Evolutionary conservation across 2,113 vertebrate genomes (phyloP).

Genomic region (Xenus cinereus): DNA sequence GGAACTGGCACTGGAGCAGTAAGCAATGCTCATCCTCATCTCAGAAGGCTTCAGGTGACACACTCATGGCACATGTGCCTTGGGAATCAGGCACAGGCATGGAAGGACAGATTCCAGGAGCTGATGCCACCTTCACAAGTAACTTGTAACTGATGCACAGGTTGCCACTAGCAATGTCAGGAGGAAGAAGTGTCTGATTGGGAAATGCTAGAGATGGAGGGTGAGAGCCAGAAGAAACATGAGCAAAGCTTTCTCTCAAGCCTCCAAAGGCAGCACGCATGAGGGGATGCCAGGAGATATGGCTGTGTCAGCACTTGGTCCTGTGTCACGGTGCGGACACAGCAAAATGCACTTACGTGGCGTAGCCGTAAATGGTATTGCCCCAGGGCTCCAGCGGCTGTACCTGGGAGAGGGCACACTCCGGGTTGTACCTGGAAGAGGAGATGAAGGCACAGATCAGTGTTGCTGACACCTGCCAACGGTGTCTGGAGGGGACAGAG

Average conservation of each 20-base stretch:
- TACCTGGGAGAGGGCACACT: constrained; percentile 76
- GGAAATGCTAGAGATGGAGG: background rate
- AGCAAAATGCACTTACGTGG: constrained; percentile 77
- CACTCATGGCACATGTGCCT: background rate
- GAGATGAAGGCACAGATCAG: background rate
- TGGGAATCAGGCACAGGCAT: background rate
- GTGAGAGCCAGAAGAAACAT: background rate
- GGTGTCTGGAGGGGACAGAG: background rate
- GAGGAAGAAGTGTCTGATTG: background rate
- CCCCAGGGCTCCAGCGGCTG: constrained; percentile 79
- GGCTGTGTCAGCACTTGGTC: background rate
- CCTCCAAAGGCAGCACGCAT: background rate
- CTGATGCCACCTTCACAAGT: background rate
- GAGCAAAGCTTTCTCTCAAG: background rate
- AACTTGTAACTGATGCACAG: background rate
- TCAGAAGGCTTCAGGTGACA: background rate
- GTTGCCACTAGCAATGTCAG: background rate
- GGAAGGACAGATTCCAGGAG: background rate
- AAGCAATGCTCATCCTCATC: background rate
- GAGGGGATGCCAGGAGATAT: background rate
- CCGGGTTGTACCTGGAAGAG: constrained; percentile 80
- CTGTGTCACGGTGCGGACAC: accelerated
- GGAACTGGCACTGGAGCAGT: background rate
- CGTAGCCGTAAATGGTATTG: constrained; percentile 88
- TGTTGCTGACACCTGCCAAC: accelerated